Conservation (phyloP, 2,888 invertebrate genomes). For the Eupithecia dodoneata region DNA sequence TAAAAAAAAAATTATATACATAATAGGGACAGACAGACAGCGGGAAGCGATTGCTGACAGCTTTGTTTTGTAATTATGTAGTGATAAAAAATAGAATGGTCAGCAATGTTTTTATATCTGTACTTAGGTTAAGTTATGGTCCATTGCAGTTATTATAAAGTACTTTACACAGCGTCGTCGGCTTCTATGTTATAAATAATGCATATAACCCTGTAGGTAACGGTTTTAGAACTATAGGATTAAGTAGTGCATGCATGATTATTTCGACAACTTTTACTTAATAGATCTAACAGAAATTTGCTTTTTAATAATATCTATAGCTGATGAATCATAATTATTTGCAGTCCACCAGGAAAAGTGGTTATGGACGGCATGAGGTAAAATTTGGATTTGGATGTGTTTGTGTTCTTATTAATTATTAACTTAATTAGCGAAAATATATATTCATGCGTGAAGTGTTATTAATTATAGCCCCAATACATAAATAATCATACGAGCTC, state of each 20-base stretch:
- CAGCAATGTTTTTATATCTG: background rate
- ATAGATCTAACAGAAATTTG: background rate
- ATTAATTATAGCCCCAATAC: background rate
- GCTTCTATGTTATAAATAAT: background rate
- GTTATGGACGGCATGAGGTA: slow-evolving; percentile 73
- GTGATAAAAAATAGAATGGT: background rate
- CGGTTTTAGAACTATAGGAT: background rate
- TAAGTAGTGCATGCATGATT: background rate
- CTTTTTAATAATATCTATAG: background rate
- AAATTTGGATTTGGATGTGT: slow-evolving; percentile 37
- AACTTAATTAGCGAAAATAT: background rate
- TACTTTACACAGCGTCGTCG: background rate
- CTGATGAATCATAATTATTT: slow-evolving; percentile 50
- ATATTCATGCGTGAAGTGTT: background rate
- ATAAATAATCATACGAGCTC: background rate
- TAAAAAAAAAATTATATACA: too few relatives aligned
- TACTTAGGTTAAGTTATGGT: background rate
- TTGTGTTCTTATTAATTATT: slow-evolving; percentile 21
- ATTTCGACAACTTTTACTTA: background rate
- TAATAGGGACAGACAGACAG: too few relatives aligned
- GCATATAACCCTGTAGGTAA: background rate
- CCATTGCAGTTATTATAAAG: background rate
- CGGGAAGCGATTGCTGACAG: too few relatives aligned
- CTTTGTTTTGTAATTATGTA: too few relatives aligned
- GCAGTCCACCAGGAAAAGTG: slow-evolving; percentile 76